Evolutionary conservation across 2,888 invertebrate genomes (phyloP), one percentile per base, ranked within the genome.

Genomic region (Amorpha juglandis): DNA sequence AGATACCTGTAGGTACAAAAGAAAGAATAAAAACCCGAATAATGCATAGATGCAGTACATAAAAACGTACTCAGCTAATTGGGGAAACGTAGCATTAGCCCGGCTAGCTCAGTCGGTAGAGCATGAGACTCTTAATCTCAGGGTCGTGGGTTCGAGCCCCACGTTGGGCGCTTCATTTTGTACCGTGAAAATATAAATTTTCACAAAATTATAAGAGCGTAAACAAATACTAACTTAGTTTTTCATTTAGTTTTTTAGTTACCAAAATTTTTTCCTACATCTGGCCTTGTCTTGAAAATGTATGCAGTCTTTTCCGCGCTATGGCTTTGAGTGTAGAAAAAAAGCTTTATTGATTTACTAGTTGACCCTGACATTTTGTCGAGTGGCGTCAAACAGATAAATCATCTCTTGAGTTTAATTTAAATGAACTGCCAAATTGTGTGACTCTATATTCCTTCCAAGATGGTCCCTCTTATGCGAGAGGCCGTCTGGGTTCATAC

Each of bases 121-220:
- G 90, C 91, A 90, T 90, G 93, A 93, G 94, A 94, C 93, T 94
- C 93, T 94, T 94, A 94, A 93, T 94, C 94, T 93, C 94, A 94
- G 94, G 94, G 93, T 93, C 93, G 93, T 93, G 93, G 92, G 93
- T 94, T 94, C 93, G 93, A 93, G 93, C 93, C 27, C 27, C 27
- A 27, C 27, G 27, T 27, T 27, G 27, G 27, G 27, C 27, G 27
- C 27, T 4, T 6, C 8, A 48, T n/a, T n/a, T 48, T 48, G 16
- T n/a, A n/a, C 48, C 2, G 16, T n/a, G 4, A 3, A 27, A 48
- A 1, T 48, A 7, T 42, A 42, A 42, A 42, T 42, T 9, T 42
- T 42, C 1, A 42, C 42, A 8, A 2, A 3, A 42, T 3, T 4
- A 27, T 27, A 27, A 27, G 27, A 27, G 27, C 27, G 27, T 27